These are phyloP conservation scores for Homarus gammarus DNA, from an alignment of 2,888 invertebrate species.

Conservation along the genomic window DNA sequence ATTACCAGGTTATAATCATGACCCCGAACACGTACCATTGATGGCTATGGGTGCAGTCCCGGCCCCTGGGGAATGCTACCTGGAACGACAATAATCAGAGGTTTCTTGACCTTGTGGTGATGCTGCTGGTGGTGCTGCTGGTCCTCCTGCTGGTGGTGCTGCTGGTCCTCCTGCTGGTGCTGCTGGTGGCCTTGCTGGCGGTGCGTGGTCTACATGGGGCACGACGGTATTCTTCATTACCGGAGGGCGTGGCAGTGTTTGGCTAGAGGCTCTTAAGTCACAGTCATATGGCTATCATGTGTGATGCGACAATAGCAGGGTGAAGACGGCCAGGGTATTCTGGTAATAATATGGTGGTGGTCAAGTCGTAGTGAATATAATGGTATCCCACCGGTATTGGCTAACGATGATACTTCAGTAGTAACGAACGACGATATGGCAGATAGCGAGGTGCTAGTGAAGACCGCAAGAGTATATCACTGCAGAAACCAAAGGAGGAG, in stretches of 20 bases:
- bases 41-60: constrained; percentile 27
- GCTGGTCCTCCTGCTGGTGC: background rate
- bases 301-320: background rate
- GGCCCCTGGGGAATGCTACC: constrained; percentile 36
- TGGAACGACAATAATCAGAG: constrained; percentile 45
- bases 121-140: background rate
- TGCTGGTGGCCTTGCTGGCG: background rate
- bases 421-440: no score
- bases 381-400: no score
- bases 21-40: constrained; percentile 33
- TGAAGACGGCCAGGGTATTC: background rate
- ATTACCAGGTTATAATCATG: constrained; percentile 37
- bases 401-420: no score
- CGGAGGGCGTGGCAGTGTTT: background rate
- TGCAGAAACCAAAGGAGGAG: no score
- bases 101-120: constrained; percentile 30
- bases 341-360: no score
- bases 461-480: no score
- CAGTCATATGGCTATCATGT: no score
- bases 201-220: background rate
- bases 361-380: no score
- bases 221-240: background rate
- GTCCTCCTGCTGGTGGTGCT: background rate
- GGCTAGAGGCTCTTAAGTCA: background rate
- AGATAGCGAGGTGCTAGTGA: no score